Evolutionary conservation across 2,797 vertebrate species (phyloP).

Genomic region (Cyclura pinguis): DNA sequence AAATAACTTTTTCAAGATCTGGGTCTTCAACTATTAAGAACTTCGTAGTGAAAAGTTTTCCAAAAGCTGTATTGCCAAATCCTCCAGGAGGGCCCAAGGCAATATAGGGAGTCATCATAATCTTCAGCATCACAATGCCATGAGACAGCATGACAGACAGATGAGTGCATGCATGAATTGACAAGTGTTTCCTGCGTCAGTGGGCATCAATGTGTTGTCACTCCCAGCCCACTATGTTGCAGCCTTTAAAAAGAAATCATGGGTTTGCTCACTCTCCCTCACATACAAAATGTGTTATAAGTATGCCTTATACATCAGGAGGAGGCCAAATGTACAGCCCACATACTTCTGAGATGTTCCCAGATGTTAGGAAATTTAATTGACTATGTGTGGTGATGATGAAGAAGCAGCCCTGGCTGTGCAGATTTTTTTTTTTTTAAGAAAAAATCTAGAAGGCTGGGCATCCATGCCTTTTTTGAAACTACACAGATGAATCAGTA

Average conservation of each 20-base stretch:
- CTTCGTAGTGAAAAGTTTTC: not conserved
- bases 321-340: slow-evolving; percentile 67
- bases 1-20: not conserved
- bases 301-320: slow-evolving; percentile 65
- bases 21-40: not conserved
- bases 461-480: slow-evolving; percentile 69
- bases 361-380: slow-evolving; percentile 65
- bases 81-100: not conserved
- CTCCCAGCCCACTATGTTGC: slow-evolving; percentile 55
- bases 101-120: not conserved
- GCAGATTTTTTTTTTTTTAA: not conserved
- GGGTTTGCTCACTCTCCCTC: slow-evolving; percentile 34
- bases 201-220: slow-evolving; percentile 54
- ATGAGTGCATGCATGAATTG: slow-evolving; percentile 52
- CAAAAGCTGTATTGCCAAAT: not conserved
- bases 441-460: slow-evolving; percentile 56
- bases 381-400: slow-evolving; percentile 54
- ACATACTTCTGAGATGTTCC: slow-evolving; percentile 69
- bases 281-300: slow-evolving; percentile 69
- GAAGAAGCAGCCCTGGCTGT: slow-evolving; percentile 60
- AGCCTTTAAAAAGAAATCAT: slow-evolving; percentile 71
- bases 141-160: slow-evolving; percentile 30
- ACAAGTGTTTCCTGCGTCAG: slow-evolving; percentile 59
- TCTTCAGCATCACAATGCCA: not conserved
- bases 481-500: slow-evolving; percentile 72